A percentile compares a stretch with the other conserved stretches of the same genome.
phyloP scores from a whole-genome alignment of 2,888 invertebrate genomes.

The Nephrocerus scutellatus region DNA sequence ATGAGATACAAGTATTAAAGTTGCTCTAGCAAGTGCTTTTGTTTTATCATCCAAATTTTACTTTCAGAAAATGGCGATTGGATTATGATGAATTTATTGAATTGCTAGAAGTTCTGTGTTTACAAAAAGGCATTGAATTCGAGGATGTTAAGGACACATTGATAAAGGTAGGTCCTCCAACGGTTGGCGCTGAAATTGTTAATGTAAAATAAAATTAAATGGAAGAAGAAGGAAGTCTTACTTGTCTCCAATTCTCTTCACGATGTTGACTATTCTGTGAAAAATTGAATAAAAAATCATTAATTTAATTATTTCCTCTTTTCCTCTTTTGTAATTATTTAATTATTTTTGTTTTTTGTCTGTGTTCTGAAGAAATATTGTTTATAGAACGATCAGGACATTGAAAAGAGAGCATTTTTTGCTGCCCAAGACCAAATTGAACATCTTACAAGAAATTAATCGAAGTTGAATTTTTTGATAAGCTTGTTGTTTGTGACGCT shows the following conservation, averaged over 20 bases:
- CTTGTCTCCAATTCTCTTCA: background rate
- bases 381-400: no score
- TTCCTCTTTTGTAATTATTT: no score
- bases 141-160: constrained; percentile 25
- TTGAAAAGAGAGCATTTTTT: no score
- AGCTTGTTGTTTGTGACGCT: no score
- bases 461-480: no score
- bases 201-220: constrained; percentile 22
- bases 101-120: constrained; percentile 25
- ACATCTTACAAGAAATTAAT: no score
- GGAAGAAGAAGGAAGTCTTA: no score
- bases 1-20: constrained; percentile 30
- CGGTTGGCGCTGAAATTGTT: constrained; percentile 18
- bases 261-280: background rate
- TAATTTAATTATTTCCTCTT: no score
- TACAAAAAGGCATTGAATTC: constrained; percentile 20
- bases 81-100: constrained; percentile 34
- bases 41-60: background rate
- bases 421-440: no score
- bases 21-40: background rate
- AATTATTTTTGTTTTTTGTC: no score
- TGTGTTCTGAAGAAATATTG: no score
- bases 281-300: no score
- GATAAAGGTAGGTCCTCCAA: constrained; percentile 27
- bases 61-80: constrained; percentile 34